These are phyloP conservation scores for Trissoscelio sp. DNA, from an alignment of 2,888 invertebrate species.

Conservation along the genomic window DNA sequence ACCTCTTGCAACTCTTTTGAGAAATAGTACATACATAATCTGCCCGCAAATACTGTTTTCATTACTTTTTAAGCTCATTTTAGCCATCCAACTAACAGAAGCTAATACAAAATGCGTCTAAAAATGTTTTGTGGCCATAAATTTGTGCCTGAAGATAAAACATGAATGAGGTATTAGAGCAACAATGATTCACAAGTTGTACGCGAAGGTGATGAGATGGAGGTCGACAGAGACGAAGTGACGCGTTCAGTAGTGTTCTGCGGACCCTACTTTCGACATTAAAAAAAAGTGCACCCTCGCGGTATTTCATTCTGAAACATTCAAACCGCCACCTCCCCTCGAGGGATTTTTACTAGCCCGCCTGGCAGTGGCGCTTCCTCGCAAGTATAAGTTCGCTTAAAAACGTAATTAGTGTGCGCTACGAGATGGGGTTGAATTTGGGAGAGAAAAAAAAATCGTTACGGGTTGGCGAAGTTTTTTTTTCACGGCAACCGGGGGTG, in stretches of 20 bases:
- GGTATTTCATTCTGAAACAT: conserved; percentile 63
- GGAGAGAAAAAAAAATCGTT: conserved; percentile 75
- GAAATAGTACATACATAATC: too few species aligned
- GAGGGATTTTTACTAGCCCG: conserved; percentile 54
- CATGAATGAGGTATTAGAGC: conserved; percentile 19
- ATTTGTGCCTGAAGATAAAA: conserved; percentile 4
- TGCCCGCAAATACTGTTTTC: too few species aligned
- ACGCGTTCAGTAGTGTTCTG: conserved; percentile 42
- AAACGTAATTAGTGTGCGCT: conserved; percentile 82
- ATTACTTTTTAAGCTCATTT: too few species aligned
- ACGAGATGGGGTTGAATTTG: conserved; percentile 78
- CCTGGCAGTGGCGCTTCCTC: conserved; percentile 73
- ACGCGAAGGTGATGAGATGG: conserved; percentile 46
- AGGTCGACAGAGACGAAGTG: conserved; percentile 61
- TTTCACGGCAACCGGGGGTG: conserved; percentile 72
- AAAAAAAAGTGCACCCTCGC: conserved; percentile 63
- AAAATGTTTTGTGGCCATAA: too few species aligned
- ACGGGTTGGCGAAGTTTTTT: conserved; percentile 78
- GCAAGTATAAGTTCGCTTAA: conserved; percentile 82
- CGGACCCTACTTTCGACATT: conserved; percentile 52
- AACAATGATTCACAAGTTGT: conserved; percentile 40
- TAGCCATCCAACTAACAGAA: too few species aligned
- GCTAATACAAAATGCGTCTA: too few species aligned
- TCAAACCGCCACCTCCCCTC: conserved; percentile 57
- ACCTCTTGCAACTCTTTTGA: too few species aligned